Base-by-base conservation (phyloP, 2,888 invertebrate species). In the Perizoma affinitatum region DNA sequence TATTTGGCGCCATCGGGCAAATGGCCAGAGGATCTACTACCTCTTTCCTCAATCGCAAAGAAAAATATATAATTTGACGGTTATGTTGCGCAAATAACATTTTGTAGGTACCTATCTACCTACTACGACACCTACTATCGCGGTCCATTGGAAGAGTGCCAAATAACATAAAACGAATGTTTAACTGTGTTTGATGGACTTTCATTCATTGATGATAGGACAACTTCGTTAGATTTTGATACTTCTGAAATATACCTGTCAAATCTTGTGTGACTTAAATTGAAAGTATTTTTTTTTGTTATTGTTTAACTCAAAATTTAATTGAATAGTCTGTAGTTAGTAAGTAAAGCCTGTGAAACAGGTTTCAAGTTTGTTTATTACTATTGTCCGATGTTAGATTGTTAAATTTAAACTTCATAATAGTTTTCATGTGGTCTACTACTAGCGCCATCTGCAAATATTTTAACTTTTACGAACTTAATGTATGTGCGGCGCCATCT, bases 201-300 rank as follows among this genome's bases (percentile, higher is more conserved):
- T 69, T 67, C 67, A 69, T 69, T 76, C 75, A 79, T 74, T 75
- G 70, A 70, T 74, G 70, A 69, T 64, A 46, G 43, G 61, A 54
- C 35, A 41, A 46, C 43, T 46, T 11, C 5, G 33, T 46, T 38
- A 38, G 4, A 38, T 38, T 38, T 38, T 38, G 1, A 38, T 38
- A 22, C 22, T 22, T 22, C 22, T 38, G 38, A 38, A 22, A 22
- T 22, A 22, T 22, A 22, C 22, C 22, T 22, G 22, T 3, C 3
- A 22, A 22, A 3, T 22, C 22, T 2, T 22, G 3, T 22, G 1
- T 22, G 22, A 22, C 22, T 2, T 22, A 22, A 22, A 22, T 22
- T 22, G 1, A 22, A 22, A 22, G 22, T 22, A 22, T 22, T 22
- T 22, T 1, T n/a, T 22, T 22, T 22, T 22, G 22, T 1, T 22